phyloP scores from a whole-genome alignment of 2,888 invertebrate species.

The Sesamia inferens region DNA sequence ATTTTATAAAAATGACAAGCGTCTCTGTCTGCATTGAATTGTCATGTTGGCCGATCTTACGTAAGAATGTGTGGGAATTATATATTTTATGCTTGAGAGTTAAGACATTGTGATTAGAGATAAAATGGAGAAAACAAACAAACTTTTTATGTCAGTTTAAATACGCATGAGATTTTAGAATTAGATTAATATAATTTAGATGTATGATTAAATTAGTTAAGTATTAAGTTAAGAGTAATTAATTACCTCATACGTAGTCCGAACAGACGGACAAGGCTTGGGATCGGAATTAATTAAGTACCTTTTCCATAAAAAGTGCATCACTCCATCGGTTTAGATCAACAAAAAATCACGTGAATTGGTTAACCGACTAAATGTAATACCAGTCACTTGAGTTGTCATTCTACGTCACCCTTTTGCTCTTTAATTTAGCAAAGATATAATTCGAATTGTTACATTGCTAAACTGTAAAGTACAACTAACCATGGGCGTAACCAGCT shows the following conservation, averaged over 20 bases:
- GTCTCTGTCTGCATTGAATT: constrained; percentile 25
- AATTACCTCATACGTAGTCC: too few species aligned
- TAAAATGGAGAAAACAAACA: constrained; percentile 12
- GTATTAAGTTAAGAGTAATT: background rate
- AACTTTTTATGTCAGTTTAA: background rate
- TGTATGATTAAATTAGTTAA: background rate
- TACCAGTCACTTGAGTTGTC: too few species aligned
- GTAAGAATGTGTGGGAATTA: constrained; percentile 35
- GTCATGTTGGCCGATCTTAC: constrained; percentile 21
- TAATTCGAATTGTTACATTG: too few species aligned
- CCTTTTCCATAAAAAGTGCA: background rate
- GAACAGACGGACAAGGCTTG: too few species aligned
- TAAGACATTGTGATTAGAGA: constrained; percentile 4
- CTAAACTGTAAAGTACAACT: too few species aligned
- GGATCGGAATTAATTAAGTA: too few species aligned
- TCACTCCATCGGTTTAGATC: too few species aligned
- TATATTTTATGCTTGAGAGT: constrained; percentile 5
- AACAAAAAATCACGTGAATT: too few species aligned
- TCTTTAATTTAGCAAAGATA: too few species aligned
- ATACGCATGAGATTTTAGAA: background rate
- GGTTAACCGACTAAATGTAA: too few species aligned
- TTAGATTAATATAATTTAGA: background rate
- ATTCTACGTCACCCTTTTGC: too few species aligned
- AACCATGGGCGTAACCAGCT: too few species aligned
- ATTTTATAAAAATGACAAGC: constrained; percentile 52